Conservation (phyloP, 2,113 vertebrate genomes). For the Sisor rabdophorus region DNA sequence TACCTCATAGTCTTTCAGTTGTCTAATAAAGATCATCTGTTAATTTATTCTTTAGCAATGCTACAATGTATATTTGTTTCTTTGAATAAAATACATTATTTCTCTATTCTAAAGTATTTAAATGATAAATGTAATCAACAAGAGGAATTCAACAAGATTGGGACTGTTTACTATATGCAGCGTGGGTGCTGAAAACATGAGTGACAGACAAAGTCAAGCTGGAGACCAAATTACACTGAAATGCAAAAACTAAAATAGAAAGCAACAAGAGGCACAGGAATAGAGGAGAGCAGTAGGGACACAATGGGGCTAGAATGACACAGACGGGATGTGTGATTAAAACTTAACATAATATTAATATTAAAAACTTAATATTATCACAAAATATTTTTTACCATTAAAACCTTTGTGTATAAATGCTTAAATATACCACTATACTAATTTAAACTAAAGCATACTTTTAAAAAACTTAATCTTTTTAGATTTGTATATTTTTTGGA, state of each 20-base stretch:
- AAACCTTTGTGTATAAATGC: neutral
- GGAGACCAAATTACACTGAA: slow-evolving; percentile 29
- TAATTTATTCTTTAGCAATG: neutral
- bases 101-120: neutral
- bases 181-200: neutral
- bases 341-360: slow-evolving; percentile 26
- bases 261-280: slow-evolving; percentile 13
- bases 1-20: neutral
- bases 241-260: slow-evolving; percentile 38
- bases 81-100: neutral
- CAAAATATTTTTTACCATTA: too few species aligned
- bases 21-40: neutral
- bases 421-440: neutral
- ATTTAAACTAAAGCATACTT: neutral
- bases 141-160: neutral
- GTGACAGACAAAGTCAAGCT: slow-evolving; percentile 18
- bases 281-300: slow-evolving; percentile 16
- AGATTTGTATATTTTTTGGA: too few species aligned
- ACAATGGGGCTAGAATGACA: slow-evolving; percentile 8
- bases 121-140: neutral
- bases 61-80: neutral
- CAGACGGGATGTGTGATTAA: neutral
- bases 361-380: too few species aligned
- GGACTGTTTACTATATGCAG: neutral
- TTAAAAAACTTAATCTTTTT: too few species aligned